These are phyloP conservation scores for Nomada goodeniana DNA, from an alignment of 2,888 invertebrate species.

Conservation along the genomic window DNA sequence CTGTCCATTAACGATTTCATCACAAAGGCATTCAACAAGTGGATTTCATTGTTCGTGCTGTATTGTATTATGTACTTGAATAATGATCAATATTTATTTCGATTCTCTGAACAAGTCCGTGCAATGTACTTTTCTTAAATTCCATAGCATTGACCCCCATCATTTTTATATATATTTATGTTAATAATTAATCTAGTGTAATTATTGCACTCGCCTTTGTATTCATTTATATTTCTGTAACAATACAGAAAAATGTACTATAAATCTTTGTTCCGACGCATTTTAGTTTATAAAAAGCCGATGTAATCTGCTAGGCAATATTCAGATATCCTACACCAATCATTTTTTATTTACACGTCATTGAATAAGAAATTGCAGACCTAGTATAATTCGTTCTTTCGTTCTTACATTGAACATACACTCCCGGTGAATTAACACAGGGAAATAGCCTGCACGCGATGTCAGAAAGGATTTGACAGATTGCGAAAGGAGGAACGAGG, in stretches of 20 bases:
- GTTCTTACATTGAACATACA: neutral
- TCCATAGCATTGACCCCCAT: no score
- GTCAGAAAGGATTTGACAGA: neutral
- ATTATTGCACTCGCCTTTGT: no score
- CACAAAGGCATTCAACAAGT: neutral
- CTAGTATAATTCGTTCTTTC: neutral
- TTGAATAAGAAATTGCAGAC: neutral
- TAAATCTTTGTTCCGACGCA: neutral
- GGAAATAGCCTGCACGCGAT: neutral
- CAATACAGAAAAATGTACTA: neutral
- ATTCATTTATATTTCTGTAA: slow-evolving; percentile 24
- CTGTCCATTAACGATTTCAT: neutral
- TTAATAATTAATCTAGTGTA: no score
- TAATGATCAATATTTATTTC: neutral
- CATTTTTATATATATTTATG: no score
- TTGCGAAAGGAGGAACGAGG: neutral
- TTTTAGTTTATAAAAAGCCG: neutral
- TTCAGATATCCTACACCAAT: no score
- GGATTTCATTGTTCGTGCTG: neutral
- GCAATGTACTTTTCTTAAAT: no score
- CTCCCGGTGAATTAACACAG: neutral
- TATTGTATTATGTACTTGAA: no score
- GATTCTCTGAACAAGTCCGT: no score
- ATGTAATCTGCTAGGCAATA: neutral
- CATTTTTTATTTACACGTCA: neutral